phyloP scores from a whole-genome alignment of 1,140 invertebrate species.

The Drosophila repletoides region DNA sequence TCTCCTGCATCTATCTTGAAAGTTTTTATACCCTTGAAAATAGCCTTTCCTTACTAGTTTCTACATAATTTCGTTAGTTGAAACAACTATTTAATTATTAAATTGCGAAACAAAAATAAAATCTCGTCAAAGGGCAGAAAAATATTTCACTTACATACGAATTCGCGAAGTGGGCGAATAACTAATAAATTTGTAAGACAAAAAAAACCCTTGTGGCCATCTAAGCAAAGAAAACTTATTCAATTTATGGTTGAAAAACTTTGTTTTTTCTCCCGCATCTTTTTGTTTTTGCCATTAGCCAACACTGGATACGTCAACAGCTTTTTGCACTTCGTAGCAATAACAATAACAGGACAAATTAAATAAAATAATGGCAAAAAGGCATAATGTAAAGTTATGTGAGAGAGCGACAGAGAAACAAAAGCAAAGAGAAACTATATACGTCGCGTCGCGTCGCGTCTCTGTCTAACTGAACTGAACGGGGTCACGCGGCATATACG shows the following conservation, averaged over 20 bases:
- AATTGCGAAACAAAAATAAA: no score
- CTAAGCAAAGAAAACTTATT: slow-evolving; percentile 17
- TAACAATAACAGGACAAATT: slow-evolving; percentile 31
- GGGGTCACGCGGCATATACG: slow-evolving; percentile 52
- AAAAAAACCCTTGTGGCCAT: no score
- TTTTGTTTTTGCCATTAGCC: slow-evolving; percentile 9
- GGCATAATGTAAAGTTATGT: slow-evolving; percentile 53
- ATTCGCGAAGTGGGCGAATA: no score
- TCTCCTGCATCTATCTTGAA: no score
- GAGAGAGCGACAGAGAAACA: slow-evolving; percentile 9
- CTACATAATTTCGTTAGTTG: no score
- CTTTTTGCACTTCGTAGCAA: slow-evolving; percentile 39
- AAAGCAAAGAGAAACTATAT: not conserved
- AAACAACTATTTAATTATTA: no score
- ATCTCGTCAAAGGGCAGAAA: no score
- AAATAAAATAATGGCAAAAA: slow-evolving; percentile 33
- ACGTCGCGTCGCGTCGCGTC: no score
- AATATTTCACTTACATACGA: no score
- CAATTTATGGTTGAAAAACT: slow-evolving; percentile 15
- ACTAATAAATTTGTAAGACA: no score
- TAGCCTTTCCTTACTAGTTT: no score
- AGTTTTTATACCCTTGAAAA: no score
- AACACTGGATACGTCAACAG: slow-evolving; percentile 29
- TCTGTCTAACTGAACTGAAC: slow-evolving; percentile 31
- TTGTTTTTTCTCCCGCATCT: not conserved